Conservation (phyloP, 2,113 vertebrate species). For the Synodontis membranacea region DNA sequence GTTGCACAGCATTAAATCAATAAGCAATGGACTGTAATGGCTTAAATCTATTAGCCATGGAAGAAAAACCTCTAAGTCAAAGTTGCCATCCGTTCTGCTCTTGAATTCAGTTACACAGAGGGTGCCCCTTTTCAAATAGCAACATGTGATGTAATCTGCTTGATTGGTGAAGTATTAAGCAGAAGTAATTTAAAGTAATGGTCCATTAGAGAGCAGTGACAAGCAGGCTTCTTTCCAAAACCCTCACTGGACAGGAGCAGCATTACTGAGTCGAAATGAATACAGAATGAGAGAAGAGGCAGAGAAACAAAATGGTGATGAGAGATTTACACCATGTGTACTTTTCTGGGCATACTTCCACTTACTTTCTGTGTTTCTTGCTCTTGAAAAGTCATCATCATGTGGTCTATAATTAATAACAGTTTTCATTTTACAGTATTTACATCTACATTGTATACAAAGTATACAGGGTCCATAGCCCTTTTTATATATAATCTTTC, state of each 20-base stretch:
- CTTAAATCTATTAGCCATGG: constrained; percentile 59
- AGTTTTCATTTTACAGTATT: neutral
- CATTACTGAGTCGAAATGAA: constrained; percentile 33
- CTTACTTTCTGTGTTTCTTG: neutral
- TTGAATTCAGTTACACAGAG: constrained; percentile 54
- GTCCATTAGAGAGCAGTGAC: constrained; percentile 62
- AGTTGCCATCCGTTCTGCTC: constrained; percentile 44
- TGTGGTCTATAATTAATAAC: neutral
- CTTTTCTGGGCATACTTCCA: constrained; percentile 1
- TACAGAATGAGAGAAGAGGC: constrained; percentile 14
- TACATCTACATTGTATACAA: neutral
- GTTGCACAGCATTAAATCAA: constrained; percentile 64
- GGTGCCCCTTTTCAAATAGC: constrained; percentile 38
- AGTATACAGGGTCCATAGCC: neutral
- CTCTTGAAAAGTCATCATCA: neutral
- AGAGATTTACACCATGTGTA: neutral
- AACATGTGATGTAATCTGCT: constrained; percentile 52
- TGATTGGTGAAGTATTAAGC: constrained; percentile 70
- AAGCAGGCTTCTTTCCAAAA: constrained; percentile 53
- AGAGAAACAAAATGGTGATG: constrained; percentile 1
- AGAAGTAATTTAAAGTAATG: constrained; percentile 69
- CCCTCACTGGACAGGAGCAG: constrained; percentile 35
- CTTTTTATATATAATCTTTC: neutral
- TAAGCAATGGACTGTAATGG: constrained; percentile 64
- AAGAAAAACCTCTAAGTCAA: constrained; percentile 44